Evolutionary conservation across 2,113 vertebrate species (phyloP).

Genomic region (Lipophrys pholis): DNA sequence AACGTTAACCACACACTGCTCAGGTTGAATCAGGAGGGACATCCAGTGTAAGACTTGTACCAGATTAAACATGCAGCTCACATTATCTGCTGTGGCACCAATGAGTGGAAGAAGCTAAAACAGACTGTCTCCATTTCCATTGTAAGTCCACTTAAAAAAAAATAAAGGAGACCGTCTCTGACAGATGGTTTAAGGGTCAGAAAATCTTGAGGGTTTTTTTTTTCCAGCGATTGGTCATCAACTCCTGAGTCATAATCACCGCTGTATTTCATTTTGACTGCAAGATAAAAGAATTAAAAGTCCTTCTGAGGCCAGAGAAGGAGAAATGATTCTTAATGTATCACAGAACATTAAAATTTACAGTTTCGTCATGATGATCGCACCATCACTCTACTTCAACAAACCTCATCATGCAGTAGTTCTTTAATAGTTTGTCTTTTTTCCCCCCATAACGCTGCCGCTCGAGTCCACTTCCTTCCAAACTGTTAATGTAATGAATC

Average conservation of each 20-base stretch:
- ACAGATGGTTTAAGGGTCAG: slow-evolving; percentile 10
- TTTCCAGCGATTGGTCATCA: slow-evolving; percentile 29
- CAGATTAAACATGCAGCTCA: too few species aligned
- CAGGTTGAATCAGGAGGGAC: too few species aligned
- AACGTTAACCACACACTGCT: too few species aligned
- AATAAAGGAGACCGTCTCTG: slow-evolving; percentile 6
- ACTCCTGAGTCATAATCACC: slow-evolving; percentile 43
- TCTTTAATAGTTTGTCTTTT: slow-evolving; percentile 27
- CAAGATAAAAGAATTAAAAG: slow-evolving; percentile 45
- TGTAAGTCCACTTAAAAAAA: background rate
- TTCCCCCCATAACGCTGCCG: background rate
- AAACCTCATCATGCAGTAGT: slow-evolving; percentile 18
- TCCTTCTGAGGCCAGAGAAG: slow-evolving; percentile 39
- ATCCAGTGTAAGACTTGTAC: too few species aligned
- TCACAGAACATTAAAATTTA: slow-evolving; percentile 53
- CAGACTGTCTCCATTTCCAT: background rate
- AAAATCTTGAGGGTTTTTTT: slow-evolving; percentile 6
- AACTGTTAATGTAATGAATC: slow-evolving; percentile 22
- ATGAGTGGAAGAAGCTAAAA: too few species aligned
- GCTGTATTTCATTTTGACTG: slow-evolving; percentile 55
- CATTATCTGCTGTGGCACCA: too few species aligned
- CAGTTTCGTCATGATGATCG: background rate
- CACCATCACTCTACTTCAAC: background rate
- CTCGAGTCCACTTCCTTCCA: slow-evolving; percentile 11
- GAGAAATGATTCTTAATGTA: slow-evolving; percentile 35